These are phyloP conservation scores for Ochotona curzoniae DNA, from an alignment of 2,113 vertebrate genomes.

Conservation along the genomic window DNA sequence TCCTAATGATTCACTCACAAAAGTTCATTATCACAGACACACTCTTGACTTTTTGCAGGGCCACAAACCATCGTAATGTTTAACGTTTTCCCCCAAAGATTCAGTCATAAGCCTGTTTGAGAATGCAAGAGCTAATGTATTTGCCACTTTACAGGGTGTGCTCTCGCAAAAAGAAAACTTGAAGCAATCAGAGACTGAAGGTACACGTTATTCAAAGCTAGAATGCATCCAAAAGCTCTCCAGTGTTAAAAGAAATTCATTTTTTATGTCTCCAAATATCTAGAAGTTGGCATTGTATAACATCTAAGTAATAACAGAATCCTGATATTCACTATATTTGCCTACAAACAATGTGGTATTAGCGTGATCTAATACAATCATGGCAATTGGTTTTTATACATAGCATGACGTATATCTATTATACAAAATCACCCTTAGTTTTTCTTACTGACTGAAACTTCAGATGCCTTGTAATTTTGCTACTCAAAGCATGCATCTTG, in stretches of 20 bases:
- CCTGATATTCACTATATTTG: slow-evolving; percentile 14
- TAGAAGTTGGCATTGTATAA: not conserved
- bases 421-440: not conserved
- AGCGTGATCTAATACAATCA: not conserved
- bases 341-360: not conserved
- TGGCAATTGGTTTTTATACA: not conserved
- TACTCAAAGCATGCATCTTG: not conserved
- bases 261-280: not conserved
- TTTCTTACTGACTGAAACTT: slow-evolving; percentile 18
- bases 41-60: not conserved
- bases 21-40: not conserved
- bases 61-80: not conserved
- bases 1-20: not conserved
- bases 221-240: not conserved
- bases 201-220: not conserved
- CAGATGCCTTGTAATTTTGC: not conserved
- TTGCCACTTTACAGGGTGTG: not conserved
- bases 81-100: slow-evolving; percentile 16
- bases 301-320: not conserved
- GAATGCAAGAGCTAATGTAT: not conserved
- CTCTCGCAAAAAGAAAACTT: not conserved
- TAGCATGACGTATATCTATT: not conserved
- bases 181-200: not conserved
- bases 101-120: not conserved
- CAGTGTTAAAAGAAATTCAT: slow-evolving; percentile 27